Conservation (phyloP, 1,140 invertebrate genomes). For the Euura saliciscinereae region DNA sequence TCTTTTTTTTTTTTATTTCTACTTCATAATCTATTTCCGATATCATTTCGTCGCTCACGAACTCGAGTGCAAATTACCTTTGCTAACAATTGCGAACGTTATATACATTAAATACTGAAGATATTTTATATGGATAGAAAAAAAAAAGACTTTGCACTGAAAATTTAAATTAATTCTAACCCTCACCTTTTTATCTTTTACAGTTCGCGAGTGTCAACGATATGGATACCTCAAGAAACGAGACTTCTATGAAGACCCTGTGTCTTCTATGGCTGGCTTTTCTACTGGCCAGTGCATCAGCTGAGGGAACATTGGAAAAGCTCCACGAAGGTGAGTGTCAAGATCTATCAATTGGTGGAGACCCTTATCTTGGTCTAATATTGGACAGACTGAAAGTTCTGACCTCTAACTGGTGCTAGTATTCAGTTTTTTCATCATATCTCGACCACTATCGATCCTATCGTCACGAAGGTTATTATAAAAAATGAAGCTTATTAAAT, state of each 20-base stretch:
- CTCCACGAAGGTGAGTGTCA: slow-evolving; percentile 54
- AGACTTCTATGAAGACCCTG: slow-evolving; percentile 41
- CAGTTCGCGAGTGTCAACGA: slow-evolving; percentile 46
- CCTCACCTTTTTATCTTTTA: slow-evolving; percentile 32
- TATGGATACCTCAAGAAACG: slow-evolving; percentile 50
- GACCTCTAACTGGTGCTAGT: too few species aligned
- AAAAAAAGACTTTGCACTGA: too few species aligned
- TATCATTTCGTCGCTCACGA: not conserved
- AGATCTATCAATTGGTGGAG: not conserved
- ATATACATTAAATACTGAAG: too few species aligned
- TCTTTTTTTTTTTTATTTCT: not conserved
- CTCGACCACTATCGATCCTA: too few species aligned
- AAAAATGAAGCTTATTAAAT: too few species aligned
- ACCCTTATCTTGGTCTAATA: too few species aligned
- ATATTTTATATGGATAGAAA: too few species aligned
- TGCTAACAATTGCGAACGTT: too few species aligned
- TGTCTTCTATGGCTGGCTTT: slow-evolving; percentile 40
- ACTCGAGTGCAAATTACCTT: too few species aligned
- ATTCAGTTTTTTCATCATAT: too few species aligned
- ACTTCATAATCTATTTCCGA: slow-evolving; percentile 3
- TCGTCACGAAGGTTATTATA: too few species aligned
- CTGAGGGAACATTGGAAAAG: slow-evolving; percentile 53
- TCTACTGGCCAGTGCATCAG: slow-evolving; percentile 38
- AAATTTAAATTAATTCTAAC: not conserved
- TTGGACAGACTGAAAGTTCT: too few species aligned